Evolutionary conservation across 2,797 vertebrate species (phyloP).

Genomic region (Distichodus sexfasciatus): DNA sequence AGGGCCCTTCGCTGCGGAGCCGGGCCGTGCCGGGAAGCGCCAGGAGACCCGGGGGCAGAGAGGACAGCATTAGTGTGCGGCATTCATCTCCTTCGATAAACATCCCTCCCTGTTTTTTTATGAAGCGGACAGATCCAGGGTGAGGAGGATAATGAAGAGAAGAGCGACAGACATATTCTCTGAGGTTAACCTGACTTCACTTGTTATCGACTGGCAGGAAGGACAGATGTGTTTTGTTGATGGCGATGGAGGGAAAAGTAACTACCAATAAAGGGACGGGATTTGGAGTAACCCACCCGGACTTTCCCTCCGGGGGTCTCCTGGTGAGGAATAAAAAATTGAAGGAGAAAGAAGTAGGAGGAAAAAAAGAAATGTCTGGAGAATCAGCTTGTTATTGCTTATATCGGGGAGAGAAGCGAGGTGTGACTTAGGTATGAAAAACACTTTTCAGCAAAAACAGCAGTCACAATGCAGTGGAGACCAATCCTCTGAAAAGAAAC

Average conservation of each 20-base stretch:
- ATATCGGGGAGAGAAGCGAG: not conserved
- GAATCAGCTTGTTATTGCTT: slow-evolving; percentile 22
- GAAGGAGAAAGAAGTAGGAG: not conserved
- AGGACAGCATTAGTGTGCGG: slow-evolving; percentile 2
- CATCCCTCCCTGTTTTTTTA: slow-evolving; percentile 3
- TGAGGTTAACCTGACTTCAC: slow-evolving; percentile 25
- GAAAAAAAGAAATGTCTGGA: not conserved
- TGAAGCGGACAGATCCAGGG: slow-evolving; percentile 28
- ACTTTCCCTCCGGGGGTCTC: slow-evolving; percentile 30
- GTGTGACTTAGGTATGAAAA: too few relatives aligned
- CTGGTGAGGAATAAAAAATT: too few relatives aligned
- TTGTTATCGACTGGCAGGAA: slow-evolving; percentile 24
- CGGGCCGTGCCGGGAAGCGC: not conserved
- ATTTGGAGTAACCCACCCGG: slow-evolving; percentile 36
- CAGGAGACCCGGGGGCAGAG: not conserved
- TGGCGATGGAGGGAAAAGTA: slow-evolving; percentile 10
- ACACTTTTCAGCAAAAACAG: too few relatives aligned
- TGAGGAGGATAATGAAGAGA: slow-evolving; percentile 27
- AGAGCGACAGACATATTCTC: slow-evolving; percentile 30
- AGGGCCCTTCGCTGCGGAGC: slow-evolving; percentile 4
- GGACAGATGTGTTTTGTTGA: slow-evolving; percentile 11
- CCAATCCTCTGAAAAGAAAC: too few relatives aligned
- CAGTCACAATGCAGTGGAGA: too few relatives aligned
- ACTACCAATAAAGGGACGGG: slow-evolving; percentile 36
- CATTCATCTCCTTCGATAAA: slow-evolving; percentile 24